Evolutionary conservation across 2,888 invertebrate genomes (phyloP).

Genomic region (Phytoseiulus persimilis): DNA sequence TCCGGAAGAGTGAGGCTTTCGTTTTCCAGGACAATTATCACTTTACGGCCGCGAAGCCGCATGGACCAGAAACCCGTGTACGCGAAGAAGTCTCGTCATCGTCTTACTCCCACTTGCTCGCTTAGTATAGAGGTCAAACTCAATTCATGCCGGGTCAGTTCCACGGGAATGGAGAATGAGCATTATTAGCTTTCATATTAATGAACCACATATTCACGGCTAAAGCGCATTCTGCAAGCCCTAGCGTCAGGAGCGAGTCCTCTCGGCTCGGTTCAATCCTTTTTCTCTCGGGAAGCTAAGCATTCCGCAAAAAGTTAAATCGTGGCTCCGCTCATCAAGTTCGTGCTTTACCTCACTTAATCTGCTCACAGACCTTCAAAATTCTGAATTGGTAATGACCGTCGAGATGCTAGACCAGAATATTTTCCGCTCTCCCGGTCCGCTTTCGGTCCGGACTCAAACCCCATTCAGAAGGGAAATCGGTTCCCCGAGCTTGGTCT

Average conservation of each 20-base stretch:
- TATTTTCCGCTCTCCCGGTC: not conserved
- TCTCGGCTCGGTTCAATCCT: not conserved
- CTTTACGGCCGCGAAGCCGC: not conserved
- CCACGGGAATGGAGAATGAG: not conserved
- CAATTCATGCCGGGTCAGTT: not conserved
- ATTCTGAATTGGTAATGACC: not conserved
- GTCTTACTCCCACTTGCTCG: not conserved
- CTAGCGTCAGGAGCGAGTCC: not conserved
- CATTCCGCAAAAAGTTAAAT: not conserved
- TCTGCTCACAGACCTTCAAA: not conserved
- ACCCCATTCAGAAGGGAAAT: not conserved
- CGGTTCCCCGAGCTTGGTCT: no score
- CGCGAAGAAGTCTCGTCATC: not conserved
- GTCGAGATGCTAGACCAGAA: not conserved
- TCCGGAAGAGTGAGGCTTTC: no score
- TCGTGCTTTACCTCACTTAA: not conserved
- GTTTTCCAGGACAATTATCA: no score
- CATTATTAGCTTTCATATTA: not conserved
- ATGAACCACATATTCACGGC: not conserved
- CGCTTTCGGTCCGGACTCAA: no score
- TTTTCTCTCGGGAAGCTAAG: not conserved
- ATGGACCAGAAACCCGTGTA: not conserved
- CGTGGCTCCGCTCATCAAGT: not conserved
- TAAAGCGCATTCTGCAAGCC: not conserved
- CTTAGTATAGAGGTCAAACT: not conserved